Conservation (phyloP, 2,888 invertebrate species). For the Diarsia mendica region DNA sequence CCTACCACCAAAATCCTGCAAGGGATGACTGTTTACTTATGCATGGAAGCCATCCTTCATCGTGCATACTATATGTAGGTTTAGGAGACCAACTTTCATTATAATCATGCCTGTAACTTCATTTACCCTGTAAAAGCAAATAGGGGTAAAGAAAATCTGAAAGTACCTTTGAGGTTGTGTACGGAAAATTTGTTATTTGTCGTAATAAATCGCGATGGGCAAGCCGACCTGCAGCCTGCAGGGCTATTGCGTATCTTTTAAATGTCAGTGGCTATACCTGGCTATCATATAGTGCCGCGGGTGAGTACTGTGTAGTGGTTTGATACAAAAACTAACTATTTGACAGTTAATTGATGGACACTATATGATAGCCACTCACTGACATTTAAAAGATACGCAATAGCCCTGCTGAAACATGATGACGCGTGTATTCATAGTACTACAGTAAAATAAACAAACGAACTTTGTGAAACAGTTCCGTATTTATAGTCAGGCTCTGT, state of each 20-base stretch:
- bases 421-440: conserved; percentile 1
- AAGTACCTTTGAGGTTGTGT: conserved; percentile 2
- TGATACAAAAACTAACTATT: no score
- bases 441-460: not conserved
- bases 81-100: conserved; percentile 47
- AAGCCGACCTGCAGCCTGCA: no score
- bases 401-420: not conserved
- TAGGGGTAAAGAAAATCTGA: conserved; percentile 17
- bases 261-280: no score
- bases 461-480: not conserved
- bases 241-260: no score
- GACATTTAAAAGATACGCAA: no score
- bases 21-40: conserved; percentile 51
- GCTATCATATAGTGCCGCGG: no score
- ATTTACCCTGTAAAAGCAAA: conserved; percentile 45
- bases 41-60: conserved; percentile 50
- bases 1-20: conserved; percentile 6
- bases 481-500: conserved; percentile 1
- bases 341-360: no score
- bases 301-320: no score
- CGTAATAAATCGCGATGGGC: not conserved
- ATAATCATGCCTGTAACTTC: conserved; percentile 42
- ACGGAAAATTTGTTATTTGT: not conserved
- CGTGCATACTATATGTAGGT: conserved; percentile 29
- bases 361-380: no score